Percentiles rank a stretch among this genome's conserved stretches.
Conservation (phyloP, 2,113 vertebrate species). For the Atherinomorus stipes region DNA sequence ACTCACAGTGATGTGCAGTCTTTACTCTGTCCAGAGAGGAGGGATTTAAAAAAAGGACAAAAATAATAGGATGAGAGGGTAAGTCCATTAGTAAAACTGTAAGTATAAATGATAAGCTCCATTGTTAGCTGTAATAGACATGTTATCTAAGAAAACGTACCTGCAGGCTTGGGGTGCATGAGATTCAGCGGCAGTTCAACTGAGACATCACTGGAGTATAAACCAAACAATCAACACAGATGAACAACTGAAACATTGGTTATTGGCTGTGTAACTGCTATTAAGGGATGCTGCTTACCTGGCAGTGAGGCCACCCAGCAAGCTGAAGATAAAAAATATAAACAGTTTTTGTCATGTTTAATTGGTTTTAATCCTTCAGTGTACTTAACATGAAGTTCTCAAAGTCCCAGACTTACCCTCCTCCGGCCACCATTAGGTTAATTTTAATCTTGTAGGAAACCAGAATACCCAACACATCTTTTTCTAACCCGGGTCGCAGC, state of each 20-base stretch:
- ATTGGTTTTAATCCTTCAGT: not conserved
- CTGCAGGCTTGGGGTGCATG: conserved; percentile 88
- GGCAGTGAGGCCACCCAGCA: conserved; percentile 88
- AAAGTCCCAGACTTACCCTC: conserved; percentile 77
- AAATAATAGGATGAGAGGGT: not conserved
- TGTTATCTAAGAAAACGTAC: conserved; percentile 44
- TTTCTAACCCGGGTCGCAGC: conserved; percentile 82
- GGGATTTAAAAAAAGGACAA: not conserved
- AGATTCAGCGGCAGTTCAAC: conserved; percentile 87
- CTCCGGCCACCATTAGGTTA: conserved; percentile 88
- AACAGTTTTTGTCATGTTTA: not conserved
- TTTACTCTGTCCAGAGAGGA: conserved; percentile 65
- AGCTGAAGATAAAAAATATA: conserved; percentile 67
- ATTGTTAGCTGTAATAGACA: not conserved
- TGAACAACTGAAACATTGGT: not conserved
- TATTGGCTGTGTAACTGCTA: not conserved
- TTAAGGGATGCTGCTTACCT: conserved; percentile 80
- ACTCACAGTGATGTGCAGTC: conserved; percentile 53
- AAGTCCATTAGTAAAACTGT: conserved; percentile 1
- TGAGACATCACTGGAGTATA: conserved; percentile 83
- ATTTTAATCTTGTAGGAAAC: conserved; percentile 93
- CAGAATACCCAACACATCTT: conserved; percentile 89
- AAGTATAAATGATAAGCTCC: not conserved
- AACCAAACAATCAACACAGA: conserved; percentile 46
- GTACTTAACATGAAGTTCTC: not conserved